Evolutionary conservation across 2,888 invertebrate species (phyloP), one percentile per base, ranked within the genome.

Genomic region (Phasia obesa): DNA sequence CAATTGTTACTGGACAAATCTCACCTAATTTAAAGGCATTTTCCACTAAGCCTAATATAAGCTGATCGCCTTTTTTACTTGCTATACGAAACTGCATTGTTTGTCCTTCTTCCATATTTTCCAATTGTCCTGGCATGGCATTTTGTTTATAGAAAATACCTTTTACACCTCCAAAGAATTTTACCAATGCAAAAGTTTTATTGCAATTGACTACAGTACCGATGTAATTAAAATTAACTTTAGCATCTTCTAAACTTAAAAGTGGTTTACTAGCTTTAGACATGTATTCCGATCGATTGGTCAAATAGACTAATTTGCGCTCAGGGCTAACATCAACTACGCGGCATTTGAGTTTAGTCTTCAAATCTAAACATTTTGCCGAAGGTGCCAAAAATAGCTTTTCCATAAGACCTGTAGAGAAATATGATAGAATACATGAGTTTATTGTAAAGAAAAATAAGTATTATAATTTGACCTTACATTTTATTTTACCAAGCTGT

Each of bases 251-350:
- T 59, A 93, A 91, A 2, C 91, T 90, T 0, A 87, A 89, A 5
- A 96, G 90, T 38, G 94, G 90, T 17, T 92, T 92, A 2, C 93
- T 87, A 0, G 93, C 92, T 0, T 93, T 92, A 0, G 93, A 89
- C 79, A 96, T 89, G 11, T 96, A 92, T 2, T 94, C 93, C 3
- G 93, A 93, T 86, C 95, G 95, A 86, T 95, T 90, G 0, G 96
- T 95, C 21, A 96, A 92, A 65, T 93, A 89, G 1, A 94, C 89
- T 4, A 92, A 91, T 25, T 92, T 92, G 19, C 90, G 92, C 0
- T 88, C 91, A 0, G 87, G 78, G 84, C 93, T 93, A 4, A 93
- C 87, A 0, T 89, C 89, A 38, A 95, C 89, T 4, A 96, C 94
- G 2, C 94, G 93, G 0, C 93, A 94, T n/a, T 91, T 92, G 13